Percentiles rank a stretch among this genome's conserved stretches.
These are phyloP conservation scores for Chiroxiphia lanceolata DNA, from an alignment of 2,797 vertebrate genomes.

Conservation along the genomic window DNA sequence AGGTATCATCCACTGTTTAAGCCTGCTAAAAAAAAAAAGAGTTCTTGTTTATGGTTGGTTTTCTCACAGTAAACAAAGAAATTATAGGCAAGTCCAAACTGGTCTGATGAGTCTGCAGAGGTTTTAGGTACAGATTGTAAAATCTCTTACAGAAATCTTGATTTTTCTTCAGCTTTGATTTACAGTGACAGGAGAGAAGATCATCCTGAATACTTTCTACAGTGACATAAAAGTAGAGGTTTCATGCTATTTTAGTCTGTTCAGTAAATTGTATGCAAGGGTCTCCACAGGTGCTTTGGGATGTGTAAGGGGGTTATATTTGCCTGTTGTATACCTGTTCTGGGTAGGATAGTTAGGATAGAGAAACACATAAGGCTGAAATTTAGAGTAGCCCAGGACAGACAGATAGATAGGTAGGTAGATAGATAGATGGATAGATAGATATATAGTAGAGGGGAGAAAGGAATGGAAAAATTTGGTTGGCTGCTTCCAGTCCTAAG, in stretches of 20 bases:
- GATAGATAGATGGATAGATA: neutral
- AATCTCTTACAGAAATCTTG: neutral
- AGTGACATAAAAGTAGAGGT: neutral
- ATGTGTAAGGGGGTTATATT: neutral
- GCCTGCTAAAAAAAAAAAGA: neutral
- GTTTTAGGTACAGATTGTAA: neutral
- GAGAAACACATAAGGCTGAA: neutral
- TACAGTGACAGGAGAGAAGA: neutral
- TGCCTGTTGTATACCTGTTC: neutral
- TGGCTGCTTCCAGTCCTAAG: conserved; percentile 63
- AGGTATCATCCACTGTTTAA: neutral
- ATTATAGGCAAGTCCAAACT: neutral
- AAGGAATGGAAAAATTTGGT: conserved; percentile 67
- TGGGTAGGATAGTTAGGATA: neutral
- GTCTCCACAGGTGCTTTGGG: neutral
- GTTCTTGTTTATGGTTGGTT: neutral
- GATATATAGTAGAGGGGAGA: neutral
- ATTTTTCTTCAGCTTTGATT: neutral
- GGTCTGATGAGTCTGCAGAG: neutral
- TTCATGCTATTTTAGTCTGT: neutral
- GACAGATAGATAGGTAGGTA: neutral
- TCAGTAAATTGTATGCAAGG: neutral
- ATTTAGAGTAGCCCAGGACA: neutral
- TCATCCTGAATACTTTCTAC: neutral
- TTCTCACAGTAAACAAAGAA: neutral